Evolutionary conservation across 2,113 vertebrate genomes (phyloP).

Genomic region (Nothobranchius kuhntae): DNA sequence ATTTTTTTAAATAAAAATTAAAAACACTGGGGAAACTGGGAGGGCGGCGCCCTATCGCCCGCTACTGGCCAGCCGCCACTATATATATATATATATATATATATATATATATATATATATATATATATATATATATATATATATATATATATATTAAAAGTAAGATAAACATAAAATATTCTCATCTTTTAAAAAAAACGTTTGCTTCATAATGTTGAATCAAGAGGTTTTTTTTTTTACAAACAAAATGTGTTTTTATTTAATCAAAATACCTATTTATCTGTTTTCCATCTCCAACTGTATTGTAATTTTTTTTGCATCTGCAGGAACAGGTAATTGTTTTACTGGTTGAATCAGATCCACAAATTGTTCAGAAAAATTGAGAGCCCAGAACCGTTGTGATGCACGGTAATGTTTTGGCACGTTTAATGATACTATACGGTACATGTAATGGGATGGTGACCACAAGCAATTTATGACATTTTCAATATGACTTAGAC

Average conservation of each 20-base stretch:
- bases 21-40: no score
- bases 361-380: neutral
- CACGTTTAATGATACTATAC: neutral
- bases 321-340: neutral
- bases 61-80: no score
- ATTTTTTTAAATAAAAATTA: no score
- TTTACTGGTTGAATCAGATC: neutral
- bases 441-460: neutral
- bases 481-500: neutral
- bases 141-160: neutral
- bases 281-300: neutral
- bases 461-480: slow-evolving; percentile 6
- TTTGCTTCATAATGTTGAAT: neutral
- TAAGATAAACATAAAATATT: neutral
- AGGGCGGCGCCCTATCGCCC: no score
- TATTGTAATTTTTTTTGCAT: neutral
- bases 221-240: neutral
- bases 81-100: no score
- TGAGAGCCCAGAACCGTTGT: neutral
- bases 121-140: no score
- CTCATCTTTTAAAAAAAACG: neutral
- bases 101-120: no score
- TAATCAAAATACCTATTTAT: neutral
- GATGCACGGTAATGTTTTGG: neutral
- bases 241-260: neutral